A percentile compares a stretch with the other conserved stretches of the same genome.
Evolutionary conservation across 2,888 invertebrate species (phyloP).

Genomic region (Polietes domitor): DNA sequence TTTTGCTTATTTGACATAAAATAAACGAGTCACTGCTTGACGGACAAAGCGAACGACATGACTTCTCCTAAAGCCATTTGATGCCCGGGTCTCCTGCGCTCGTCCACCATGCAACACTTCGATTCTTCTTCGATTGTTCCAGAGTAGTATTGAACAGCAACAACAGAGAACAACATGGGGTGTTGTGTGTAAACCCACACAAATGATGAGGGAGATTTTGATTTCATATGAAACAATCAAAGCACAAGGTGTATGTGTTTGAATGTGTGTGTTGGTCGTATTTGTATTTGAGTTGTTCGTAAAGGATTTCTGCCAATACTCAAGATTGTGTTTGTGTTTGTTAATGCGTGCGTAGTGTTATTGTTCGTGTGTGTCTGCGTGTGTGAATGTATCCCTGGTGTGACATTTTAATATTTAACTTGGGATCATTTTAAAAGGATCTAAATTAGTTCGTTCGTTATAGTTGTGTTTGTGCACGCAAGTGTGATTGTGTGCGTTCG

Average conservation of each 20-base stretch:
- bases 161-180: background rate
- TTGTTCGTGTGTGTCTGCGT: background rate
- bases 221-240: conserved; percentile 22
- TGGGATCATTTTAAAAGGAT: conserved; percentile 46
- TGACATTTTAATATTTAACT: conserved; percentile 37
- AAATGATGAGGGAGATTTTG: background rate
- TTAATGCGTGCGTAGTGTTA: too few relatives aligned
- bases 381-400: conserved; percentile 3
- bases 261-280: background rate
- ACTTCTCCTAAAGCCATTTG: background rate
- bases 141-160: conserved; percentile 13
- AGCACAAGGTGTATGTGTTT: background rate
- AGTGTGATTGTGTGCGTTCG: background rate
- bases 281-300: background rate
- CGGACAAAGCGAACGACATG: conserved; percentile 21
- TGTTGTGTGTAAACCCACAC: background rate
- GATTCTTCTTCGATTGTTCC: background rate
- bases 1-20: conserved; percentile 30
- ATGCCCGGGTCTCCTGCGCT: background rate
- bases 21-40: background rate
- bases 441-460: conserved; percentile 22
- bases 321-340: background rate
- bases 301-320: background rate
- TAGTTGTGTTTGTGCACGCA: background rate
- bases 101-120: background rate